Evolutionary conservation across 2,888 invertebrate genomes (phyloP), one percentile per base, ranked within the genome.

Genomic region (Catocala fraxini): DNA sequence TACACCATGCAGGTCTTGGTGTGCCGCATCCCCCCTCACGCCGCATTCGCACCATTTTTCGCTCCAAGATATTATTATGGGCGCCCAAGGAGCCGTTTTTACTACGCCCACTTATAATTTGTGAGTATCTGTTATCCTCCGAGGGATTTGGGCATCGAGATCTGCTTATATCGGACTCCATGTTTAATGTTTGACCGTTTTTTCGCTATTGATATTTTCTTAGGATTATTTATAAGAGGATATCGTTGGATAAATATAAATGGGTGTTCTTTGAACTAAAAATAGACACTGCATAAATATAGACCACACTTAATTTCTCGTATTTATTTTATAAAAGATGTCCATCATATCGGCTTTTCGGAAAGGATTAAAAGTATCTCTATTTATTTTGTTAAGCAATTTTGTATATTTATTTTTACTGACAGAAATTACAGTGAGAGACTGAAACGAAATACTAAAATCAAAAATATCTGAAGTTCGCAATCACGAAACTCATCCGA

Each of bases 71-170:
- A 90, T 91, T 87, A 89, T 90, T 87, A 92, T 86, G 89, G 81
- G 85, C 88, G 90, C 86, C 93, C 65, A 78, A 90, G 93, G 93
- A 90, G 90, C 82, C 87, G 88, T 93, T 91, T 82, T 79, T 86
- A 75, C 81, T 78, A 83, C 87, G 83, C 84, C 85, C 85, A 84
- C 87, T 88, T 90, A 90, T 92, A 91, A 90, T 91, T 91, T 87
- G 90, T 86, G 84, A 83, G 86, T 87, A 85, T 86, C 86, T 82
- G 84, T 82, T 81, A 85, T 79, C 80, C 87, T 82, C 87, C 56
- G 63, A 70, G 84, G 89, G 81, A 78, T 75, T 75, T 63, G 63
- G 75, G 76, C 78, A 79, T 78, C 75, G 77, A 77, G 73, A 82
- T 76, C 80, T 81, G 71, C 79, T 83, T 83, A 82, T 82, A 80